A percentile compares a stretch with the other conserved stretches of the same genome.
Evolutionary conservation across 2,888 invertebrate species (phyloP).

Genomic region (Dermolepida albohirtum): DNA sequence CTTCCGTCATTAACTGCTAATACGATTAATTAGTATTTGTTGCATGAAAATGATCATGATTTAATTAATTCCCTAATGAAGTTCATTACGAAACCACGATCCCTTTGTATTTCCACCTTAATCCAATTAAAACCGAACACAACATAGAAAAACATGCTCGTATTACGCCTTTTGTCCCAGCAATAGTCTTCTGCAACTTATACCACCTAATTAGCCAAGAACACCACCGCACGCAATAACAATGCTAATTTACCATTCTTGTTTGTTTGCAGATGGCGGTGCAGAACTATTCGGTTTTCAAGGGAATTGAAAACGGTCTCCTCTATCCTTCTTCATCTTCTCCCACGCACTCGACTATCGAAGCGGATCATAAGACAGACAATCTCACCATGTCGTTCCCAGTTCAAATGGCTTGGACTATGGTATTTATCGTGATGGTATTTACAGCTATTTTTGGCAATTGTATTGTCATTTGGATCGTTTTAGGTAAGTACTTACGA

Average conservation of each 20-base stretch:
- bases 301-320: conserved; percentile 42
- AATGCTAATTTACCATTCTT: not conserved
- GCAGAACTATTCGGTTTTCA: conserved; percentile 38
- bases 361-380: conserved; percentile 45
- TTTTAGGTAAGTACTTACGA: conserved; percentile 73
- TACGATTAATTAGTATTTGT: too few species aligned
- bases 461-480: conserved; percentile 93
- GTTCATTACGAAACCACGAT: too few species aligned
- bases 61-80: too few species aligned
- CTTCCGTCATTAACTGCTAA: too few species aligned
- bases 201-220: too few species aligned
- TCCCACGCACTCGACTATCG: conserved; percentile 1
- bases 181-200: too few species aligned
- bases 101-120: too few species aligned
- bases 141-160: too few species aligned
- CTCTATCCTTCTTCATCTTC: conserved; percentile 22
- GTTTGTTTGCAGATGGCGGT: conserved; percentile 35
- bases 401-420: conserved; percentile 79
- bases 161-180: too few species aligned
- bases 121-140: too few species aligned
- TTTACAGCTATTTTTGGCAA: conserved; percentile 87
- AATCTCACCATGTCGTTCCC: conserved; percentile 71
- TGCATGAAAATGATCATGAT: too few species aligned
- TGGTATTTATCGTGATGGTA: conserved; percentile 82
- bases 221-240: too few species aligned